Base-by-base conservation (phyloP, 1,140 invertebrate species). In the Drosophila simulans region DNA sequence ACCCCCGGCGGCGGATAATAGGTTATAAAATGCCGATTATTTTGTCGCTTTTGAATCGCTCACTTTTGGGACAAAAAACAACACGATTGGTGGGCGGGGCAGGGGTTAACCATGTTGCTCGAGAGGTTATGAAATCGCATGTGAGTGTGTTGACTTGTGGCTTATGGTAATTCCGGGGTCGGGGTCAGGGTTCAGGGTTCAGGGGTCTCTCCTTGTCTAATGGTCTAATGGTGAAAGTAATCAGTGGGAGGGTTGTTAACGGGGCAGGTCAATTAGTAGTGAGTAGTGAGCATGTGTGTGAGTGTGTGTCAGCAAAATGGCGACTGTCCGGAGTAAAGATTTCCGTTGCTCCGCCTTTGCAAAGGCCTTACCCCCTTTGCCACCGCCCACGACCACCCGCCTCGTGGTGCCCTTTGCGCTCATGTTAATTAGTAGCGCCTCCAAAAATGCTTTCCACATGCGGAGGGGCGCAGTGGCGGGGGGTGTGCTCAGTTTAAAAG, bases 51-150 rank as follows among this genome's bases (percentile, higher is more conserved):
- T 86, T 68, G 52, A 72, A 56, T 65, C 66, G 75, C 85, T 88
- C 83, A 42, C 75, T 86, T 86, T 88, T 88, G 62, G 80, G 80
- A 73, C 71, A 69, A 82, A 88, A 88, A 82, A 78, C 48, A 27
- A 49, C 25, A 27, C 15, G 10, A 10, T 3, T n/a, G 31, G 27
- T 27, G 20, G 53, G 13, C 12, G 25, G 40, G 48, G 13, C 13
- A 17, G 42, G 15, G 53, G 52, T 75, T 63, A 74, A 62, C 22
- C 54, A 69, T 63, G 20, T 31, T 53, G 15, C 31, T 53, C 31
- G 7, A 27, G 34, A 64, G 79, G 37, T 34, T 55, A 62, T 42
- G 43, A 53, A 40, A 43, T 48, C 20, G 43, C 43, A 51, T 31
- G 25, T 49, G 25, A 62, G 65, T 62, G 65, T 62, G 68, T 83